Evolutionary conservation across 2,113 vertebrate species (phyloP).

Genomic region (Theristicus caerulescens): DNA sequence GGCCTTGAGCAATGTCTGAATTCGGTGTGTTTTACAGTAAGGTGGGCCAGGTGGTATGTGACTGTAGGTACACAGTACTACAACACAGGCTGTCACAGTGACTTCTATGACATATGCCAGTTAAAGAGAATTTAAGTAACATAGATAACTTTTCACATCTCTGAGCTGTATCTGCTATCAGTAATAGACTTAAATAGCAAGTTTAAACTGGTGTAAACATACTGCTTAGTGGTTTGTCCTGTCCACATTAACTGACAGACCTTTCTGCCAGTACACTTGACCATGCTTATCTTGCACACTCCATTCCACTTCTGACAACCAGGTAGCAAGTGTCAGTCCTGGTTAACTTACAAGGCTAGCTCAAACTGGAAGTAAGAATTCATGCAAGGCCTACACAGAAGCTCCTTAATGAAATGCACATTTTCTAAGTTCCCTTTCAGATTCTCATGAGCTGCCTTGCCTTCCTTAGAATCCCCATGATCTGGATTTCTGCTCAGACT

Average conservation of each 20-base stretch:
- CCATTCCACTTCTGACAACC: background rate
- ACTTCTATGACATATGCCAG: background rate
- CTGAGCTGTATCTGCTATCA: background rate
- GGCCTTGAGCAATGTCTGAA: background rate
- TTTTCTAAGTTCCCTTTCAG: no score
- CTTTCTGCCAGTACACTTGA: background rate
- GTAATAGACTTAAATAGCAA: background rate
- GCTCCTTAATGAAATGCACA: fast-evolving
- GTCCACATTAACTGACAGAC: background rate
- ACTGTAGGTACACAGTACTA: fast-evolving
- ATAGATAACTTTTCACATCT: no score
- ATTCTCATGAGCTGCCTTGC: background rate
- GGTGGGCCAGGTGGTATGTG: fast-evolving
- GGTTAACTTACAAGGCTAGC: background rate
- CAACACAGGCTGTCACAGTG: background rate
- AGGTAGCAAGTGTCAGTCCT: background rate
- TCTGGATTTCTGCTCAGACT: background rate
- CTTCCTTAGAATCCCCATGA: background rate
- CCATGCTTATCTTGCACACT: fast-evolving
- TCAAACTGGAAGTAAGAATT: background rate
- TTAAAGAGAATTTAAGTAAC: background rate
- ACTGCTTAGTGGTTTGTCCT: background rate
- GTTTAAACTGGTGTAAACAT: background rate
- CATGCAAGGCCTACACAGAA: background rate
- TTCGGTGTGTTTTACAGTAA: no score